Evolutionary conservation across 2,888 invertebrate species (phyloP).

Genomic region (Metallyticus violacea): DNA sequence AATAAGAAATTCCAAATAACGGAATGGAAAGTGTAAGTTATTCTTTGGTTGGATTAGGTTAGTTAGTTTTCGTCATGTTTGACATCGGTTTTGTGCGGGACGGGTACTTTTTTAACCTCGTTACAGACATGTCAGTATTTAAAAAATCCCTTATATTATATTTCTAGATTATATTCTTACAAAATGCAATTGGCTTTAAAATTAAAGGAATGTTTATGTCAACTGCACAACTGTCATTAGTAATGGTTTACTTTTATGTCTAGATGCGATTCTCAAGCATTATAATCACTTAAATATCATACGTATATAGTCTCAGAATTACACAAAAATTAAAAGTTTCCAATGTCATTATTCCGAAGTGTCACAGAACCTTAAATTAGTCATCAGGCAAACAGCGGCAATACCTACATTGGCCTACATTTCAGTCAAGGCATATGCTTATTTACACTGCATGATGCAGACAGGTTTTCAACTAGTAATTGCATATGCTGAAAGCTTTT

Average conservation of each 20-base stretch:
- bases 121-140: no score
- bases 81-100: no score
- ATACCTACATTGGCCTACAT: background rate
- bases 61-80: background rate
- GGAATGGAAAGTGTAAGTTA: no score
- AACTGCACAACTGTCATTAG: background rate
- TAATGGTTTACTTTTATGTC: no score
- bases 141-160: no score
- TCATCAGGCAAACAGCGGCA: background rate
- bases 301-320: background rate
- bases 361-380: background rate
- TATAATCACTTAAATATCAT: background rate
- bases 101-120: no score
- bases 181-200: background rate
- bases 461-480: background rate
- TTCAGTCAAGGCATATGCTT: background rate
- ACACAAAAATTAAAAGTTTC: background rate
- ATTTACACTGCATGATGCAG: background rate
- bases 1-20: no score
- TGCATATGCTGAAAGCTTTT: background rate
- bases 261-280: background rate
- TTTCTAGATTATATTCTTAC: background rate
- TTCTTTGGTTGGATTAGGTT: background rate
- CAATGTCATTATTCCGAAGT: background rate
- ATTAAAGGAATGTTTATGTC: background rate